Evolutionary conservation across 2,797 vertebrate genomes (phyloP), one percentile per base, ranked within the genome.

Genomic region (Malurus splendens): DNA sequence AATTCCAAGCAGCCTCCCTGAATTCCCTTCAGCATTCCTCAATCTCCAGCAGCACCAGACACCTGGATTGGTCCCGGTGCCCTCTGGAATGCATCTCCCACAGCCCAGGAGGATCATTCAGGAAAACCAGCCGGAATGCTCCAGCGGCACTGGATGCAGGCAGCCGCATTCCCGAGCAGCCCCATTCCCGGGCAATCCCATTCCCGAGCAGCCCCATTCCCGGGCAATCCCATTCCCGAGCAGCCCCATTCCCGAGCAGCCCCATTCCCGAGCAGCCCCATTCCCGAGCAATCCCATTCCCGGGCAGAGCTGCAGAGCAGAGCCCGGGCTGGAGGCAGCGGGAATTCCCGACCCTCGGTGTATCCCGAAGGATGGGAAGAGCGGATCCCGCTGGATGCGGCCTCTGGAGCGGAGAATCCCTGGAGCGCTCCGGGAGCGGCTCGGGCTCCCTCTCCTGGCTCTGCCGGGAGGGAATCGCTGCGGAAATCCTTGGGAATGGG

Each of bases 381-480:
- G 70, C 10, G 33, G 54, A 11, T 57, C 54, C 7, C 16, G 27
- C 42, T 14, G 67, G 52, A 28, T 10, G 38, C 4, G 42, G 19
- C 42, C 42, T 6, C 5, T 11, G 42, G 42, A 44, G 42, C 42
- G 7, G 38, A 18, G 88, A 33, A 12, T 45, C 51, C 41, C 5
- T 2, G 68, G 65, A 3, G 15, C 33, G 50, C 6, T 10, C 36
- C 36, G 11, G 55, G 48, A 62, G 33, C 39, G 44, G 16, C 62
- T 78, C 9, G 82, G 68, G 87, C 82, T 76, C 93, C 93, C 91
- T 82, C 91, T 94, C 79, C 83, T 48, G 91, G 91, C 39, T 23
- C 59, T 39, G 59, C 59, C 2, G 74, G 33, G 90, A 4, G 18
- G 12, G 10, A 66, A 57, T 9, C 1, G 17, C 1, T 33, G 38